These are phyloP conservation scores for Neoseiulus cucumeris DNA, from an alignment of 1,140 invertebrate species.

Conservation along the genomic window DNA sequence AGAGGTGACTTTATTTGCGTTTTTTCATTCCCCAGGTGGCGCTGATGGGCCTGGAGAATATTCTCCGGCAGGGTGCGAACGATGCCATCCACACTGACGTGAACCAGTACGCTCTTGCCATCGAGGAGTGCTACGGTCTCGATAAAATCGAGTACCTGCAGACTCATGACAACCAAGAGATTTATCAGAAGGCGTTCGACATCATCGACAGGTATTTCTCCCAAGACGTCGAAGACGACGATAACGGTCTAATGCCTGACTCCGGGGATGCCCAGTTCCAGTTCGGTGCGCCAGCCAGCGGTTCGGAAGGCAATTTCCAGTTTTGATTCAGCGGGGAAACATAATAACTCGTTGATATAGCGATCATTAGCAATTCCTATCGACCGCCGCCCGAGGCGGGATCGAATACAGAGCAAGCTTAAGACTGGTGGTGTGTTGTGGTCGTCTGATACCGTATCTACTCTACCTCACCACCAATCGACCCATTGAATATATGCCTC, in stretches of 20 bases:
- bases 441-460: too few species aligned
- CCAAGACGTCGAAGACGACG: conserved; percentile 57
- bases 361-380: too few species aligned
- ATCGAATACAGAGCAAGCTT: too few species aligned
- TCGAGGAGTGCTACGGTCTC: conserved; percentile 88
- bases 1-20: too few species aligned
- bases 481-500: too few species aligned
- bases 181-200: conserved; percentile 87
- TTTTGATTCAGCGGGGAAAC: background rate
- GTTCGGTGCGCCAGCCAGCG: conserved; percentile 23
- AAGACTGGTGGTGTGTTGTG: too few species aligned
- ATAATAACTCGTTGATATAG: too few species aligned
- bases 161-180: conserved; percentile 84
- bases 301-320: background rate
- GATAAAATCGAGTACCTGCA: conserved; percentile 95
- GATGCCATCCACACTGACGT: conserved; percentile 35
- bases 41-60: conserved; percentile 87
- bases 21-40: too few species aligned
- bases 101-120: conserved; percentile 72
- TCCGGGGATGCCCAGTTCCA: conserved; percentile 45
- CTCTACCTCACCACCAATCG: too few species aligned
- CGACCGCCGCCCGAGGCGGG: too few species aligned
- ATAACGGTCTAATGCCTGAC: conserved; percentile 54
- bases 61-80: conserved; percentile 72
- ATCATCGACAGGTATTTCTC: conserved; percentile 91